Evolutionary conservation across 2,888 invertebrate species (phyloP), one percentile per base, ranked within the genome.

Genomic region (Acronicta aceris): DNA sequence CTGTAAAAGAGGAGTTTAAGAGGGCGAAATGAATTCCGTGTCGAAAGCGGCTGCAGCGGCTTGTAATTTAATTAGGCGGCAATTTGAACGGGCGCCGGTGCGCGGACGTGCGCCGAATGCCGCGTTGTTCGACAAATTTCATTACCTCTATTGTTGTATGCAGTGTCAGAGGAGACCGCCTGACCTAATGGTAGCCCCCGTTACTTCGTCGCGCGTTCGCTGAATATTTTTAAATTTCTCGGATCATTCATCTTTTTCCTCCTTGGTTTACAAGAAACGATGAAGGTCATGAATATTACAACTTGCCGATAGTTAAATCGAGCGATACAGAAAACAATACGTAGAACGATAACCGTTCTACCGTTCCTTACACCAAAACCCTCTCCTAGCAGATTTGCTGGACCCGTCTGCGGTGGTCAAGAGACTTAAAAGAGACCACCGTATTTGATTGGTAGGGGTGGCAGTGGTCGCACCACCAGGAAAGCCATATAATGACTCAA

Each of bases 11-110:
- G 69, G 70, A 73, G 76, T 76, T 78, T 76, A 81, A 82, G 79
- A 83, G 82, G 76, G 78, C 74, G 68, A 78, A 87, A 83, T 81
- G 78, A 85, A 87, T 86, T 88, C 73, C 61, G 79, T 78, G 77
- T 79, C 66, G 74, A 78, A 73, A 27, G 76, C 73, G 81, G 81
- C 82, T 88, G 89, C 89, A 86, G 76, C 75, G 75, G 80, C 79
- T 76, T 78, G 88, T 90, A 90, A 93, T 92, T 91, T 87, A 90
- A 93, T 93, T 92, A 92, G 89, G 83, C 79, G 86, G 84, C 88
- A 92, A 91, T 92, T 91, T 86, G 82, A 85, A 81, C 82, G 82
- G 82, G 81, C 79, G 86, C 76, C 79, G 78, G 78, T 79, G 70
- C 83, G 82, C 75, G 86, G 83, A 91, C 93, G 93, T 93, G 93